Base-by-base conservation (phyloP, 2,888 invertebrate species). In the Eristalis intricaria region DNA sequence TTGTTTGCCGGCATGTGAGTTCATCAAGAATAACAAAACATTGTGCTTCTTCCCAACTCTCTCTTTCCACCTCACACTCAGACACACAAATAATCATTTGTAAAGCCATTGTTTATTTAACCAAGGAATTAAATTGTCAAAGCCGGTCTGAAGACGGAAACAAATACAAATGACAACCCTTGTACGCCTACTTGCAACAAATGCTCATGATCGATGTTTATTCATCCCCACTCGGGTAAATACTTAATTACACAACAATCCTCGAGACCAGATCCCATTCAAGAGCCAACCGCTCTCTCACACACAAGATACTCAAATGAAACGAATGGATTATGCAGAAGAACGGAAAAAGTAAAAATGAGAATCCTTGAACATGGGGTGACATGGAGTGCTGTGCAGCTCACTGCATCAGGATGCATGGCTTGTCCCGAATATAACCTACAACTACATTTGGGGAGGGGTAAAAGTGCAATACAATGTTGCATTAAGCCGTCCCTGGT, bases 201-300 rank as follows among this genome's bases (percentile, higher is more conserved):
- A 75, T 50, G 29, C 43, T 76, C 38, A 22, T 64, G 60, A 69
- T 74, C 64, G 50, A 58, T 77, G 58, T 81, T 70, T 68, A 77
- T 43, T 82, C 74, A 35, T 56, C 8, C 76, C 43, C 64, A 70
- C 38, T 71, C 23, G 43, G 65, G 68, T 80, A 63, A 69, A 73
- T 82, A 65, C 81, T 82, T 82, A 78, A 82, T 86, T 86, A 82
- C 82, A 86, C 77, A 74, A 78, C 82, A 85, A 74, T 85, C 82
- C 73, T 56, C 38, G 65, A 69, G 75, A 79, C 50, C 23, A 15
- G 63, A 69, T 70, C 22, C 64, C 19, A 15, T 38, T 64, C 70
- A 64, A 61, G 40, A 38, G 22, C 19, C 19, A 70, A 70, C 71
- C 73, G 43, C 66, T 58, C 66, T 22, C 73, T 40, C 66, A 19